Conservation (phyloP, 2,797 vertebrate species). For the Allobates femoralis region DNA sequence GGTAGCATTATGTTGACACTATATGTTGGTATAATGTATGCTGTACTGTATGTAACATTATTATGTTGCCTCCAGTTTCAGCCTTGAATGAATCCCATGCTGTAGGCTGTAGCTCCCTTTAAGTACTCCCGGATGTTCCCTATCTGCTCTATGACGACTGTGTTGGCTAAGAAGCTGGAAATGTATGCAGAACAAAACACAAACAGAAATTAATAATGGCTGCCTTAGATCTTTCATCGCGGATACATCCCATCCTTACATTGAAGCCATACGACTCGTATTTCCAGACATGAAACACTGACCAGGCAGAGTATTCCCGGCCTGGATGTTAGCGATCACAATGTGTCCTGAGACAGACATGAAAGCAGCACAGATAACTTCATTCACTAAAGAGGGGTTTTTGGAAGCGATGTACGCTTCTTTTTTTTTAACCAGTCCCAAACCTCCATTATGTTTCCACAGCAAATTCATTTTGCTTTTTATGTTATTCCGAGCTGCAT, state of each 20-base stretch:
- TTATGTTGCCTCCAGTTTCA: background rate
- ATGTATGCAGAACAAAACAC: constrained; percentile 32
- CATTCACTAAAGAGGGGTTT: constrained; percentile 70
- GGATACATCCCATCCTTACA: background rate
- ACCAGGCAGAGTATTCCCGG: constrained; percentile 46
- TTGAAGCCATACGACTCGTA: constrained; percentile 14
- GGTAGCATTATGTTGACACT: too few relatives aligned
- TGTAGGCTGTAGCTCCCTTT: background rate
- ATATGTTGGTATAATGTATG: too few relatives aligned
- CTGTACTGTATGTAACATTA: too few relatives aligned
- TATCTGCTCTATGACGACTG: background rate
- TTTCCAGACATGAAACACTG: constrained; percentile 30
- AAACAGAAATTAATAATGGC: constrained; percentile 41
- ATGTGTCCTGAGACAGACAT: constrained; percentile 70
- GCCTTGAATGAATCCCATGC: background rate
- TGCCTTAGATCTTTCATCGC: constrained; percentile 44
- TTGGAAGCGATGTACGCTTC: constrained; percentile 66
- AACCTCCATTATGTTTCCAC: constrained; percentile 67
- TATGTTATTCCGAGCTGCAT: constrained; percentile 67
- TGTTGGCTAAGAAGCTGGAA: constrained; percentile 14
- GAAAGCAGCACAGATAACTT: constrained; percentile 70
- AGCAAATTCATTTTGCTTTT: constrained; percentile 67
- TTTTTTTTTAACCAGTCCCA: constrained; percentile 68
- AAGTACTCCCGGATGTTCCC: background rate
- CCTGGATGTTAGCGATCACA: constrained; percentile 72